Percentiles rank a stretch among this genome's conserved stretches.
These are phyloP conservation scores for Champsocephalus esox DNA, from an alignment of 2,797 vertebrate species.

Conservation along the genomic window DNA sequence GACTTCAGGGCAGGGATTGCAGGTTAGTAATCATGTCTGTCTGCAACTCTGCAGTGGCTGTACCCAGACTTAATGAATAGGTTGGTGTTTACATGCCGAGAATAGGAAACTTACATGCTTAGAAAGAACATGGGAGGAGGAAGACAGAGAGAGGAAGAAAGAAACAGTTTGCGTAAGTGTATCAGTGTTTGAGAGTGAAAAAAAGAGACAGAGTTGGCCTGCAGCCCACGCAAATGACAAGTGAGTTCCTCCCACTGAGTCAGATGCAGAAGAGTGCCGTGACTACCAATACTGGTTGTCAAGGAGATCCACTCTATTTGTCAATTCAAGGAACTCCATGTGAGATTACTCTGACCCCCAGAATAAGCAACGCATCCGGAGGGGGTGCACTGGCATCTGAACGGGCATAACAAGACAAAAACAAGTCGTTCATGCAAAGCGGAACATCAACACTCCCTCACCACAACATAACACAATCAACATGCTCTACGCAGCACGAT, in stretches of 20 bases:
- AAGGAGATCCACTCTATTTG: slow-evolving; percentile 75
- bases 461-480: slow-evolving; percentile 42
- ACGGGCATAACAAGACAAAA: slow-evolving; percentile 42
- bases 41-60: slow-evolving; percentile 56
- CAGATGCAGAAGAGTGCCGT: slow-evolving; percentile 67
- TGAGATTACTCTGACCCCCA: slow-evolving; percentile 61
- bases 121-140: slow-evolving; percentile 22
- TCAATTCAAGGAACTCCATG: slow-evolving; percentile 70
- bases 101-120: slow-evolving; percentile 48
- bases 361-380: slow-evolving; percentile 54
- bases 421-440: slow-evolving; percentile 37
- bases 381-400: slow-evolving; percentile 48
- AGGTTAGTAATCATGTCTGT: slow-evolving; percentile 74
- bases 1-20: slow-evolving; percentile 52
- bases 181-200: slow-evolving; percentile 46
- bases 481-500: slow-evolving; percentile 7
- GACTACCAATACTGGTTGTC: slow-evolving; percentile 76
- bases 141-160: slow-evolving; percentile 36
- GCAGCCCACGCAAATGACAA: slow-evolving; percentile 71
- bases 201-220: slow-evolving; percentile 59
- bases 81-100: slow-evolving; percentile 62
- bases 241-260: slow-evolving; percentile 70
- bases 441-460: slow-evolving; percentile 35
- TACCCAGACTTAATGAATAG: slow-evolving; percentile 64
- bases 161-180: slow-evolving; percentile 28